Evolutionary conservation across 2,888 invertebrate genomes (phyloP).

Genomic region (Drosophila imparisetae): DNA sequence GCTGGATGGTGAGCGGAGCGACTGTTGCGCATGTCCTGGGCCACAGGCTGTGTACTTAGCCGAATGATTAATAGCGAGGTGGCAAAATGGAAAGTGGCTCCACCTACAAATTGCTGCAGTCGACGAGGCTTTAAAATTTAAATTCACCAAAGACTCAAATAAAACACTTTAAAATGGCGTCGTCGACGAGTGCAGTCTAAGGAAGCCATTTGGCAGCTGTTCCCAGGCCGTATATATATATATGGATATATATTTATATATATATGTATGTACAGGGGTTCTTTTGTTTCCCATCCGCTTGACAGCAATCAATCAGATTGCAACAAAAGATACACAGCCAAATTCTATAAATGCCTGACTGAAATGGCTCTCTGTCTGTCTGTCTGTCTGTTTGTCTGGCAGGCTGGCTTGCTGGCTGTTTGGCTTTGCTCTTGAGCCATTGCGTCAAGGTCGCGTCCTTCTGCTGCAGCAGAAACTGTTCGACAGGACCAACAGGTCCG

Average conservation of each 20-base stretch:
- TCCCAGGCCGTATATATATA: constrained; percentile 41
- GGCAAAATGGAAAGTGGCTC: constrained; percentile 72
- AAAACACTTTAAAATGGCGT: constrained; percentile 67
- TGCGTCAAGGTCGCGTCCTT: constrained; percentile 77
- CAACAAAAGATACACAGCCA: constrained; percentile 71
- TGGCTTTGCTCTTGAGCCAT: constrained; percentile 52
- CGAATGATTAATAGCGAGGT: constrained; percentile 77
- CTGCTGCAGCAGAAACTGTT: constrained; percentile 24
- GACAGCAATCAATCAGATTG: constrained; percentile 80
- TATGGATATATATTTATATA: constrained; percentile 6
- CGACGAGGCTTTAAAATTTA: constrained; percentile 33
- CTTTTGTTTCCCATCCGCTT: constrained; percentile 48
- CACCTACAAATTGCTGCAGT: constrained; percentile 45
- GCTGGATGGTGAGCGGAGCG: constrained; percentile 25
- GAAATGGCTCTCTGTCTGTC: constrained; percentile 13
- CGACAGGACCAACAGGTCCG: constrained; percentile 67
- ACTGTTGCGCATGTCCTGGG: constrained; percentile 81
- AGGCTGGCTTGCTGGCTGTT: constrained; percentile 12
- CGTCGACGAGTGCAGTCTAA: constrained; percentile 15
- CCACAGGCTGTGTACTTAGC: constrained; percentile 69
- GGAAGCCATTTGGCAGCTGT: constrained; percentile 58
- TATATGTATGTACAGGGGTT: constrained; percentile 5
- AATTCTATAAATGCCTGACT: constrained; percentile 67
- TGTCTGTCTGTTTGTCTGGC: constrained; percentile 18
- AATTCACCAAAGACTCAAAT: constrained; percentile 14